These are phyloP conservation scores for Pseudomyrmex dendroicus DNA, from an alignment of 1,140 invertebrate genomes.

Conservation along the genomic window DNA sequence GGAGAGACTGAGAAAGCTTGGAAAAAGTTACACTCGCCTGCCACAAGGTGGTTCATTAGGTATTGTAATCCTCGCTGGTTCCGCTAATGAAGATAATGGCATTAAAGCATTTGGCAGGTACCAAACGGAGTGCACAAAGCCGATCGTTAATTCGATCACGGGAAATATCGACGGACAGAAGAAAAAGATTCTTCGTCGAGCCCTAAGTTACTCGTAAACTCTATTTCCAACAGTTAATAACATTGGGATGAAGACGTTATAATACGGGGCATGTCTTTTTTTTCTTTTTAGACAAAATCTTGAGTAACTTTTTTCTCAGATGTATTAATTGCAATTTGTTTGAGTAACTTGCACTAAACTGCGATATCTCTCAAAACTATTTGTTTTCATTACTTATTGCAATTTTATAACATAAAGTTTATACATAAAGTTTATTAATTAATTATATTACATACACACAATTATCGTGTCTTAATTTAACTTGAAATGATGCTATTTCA, in stretches of 20 bases:
- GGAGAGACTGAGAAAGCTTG: conserved; percentile 67
- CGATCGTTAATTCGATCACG: conserved; percentile 76
- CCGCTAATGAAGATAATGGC: conserved; percentile 83
- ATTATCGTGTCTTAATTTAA: conserved; percentile 18
- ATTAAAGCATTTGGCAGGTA: conserved; percentile 82
- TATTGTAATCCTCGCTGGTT: conserved; percentile 82
- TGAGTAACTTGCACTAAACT: conserved; percentile 31
- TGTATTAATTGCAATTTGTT: conserved; percentile 54
- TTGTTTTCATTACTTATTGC: conserved; percentile 17
- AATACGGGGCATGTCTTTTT: background rate
- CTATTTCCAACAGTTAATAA: conserved; percentile 61
- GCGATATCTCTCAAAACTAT: conserved; percentile 25
- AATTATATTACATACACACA: background rate
- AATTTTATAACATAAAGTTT: conserved; percentile 23
- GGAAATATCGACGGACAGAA: conserved; percentile 62
- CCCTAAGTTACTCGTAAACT: conserved; percentile 53
- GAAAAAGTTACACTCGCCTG: conserved; percentile 78
- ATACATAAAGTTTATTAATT: too few species aligned
- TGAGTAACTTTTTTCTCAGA: conserved; percentile 48
- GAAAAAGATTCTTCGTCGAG: conserved; percentile 62
- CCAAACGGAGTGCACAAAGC: conserved; percentile 80
- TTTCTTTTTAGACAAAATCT: conserved; percentile 47
- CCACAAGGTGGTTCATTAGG: conserved; percentile 81
- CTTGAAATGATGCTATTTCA: conserved; percentile 14
- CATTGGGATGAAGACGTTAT: conserved; percentile 32